A percentile compares a stretch with the other conserved stretches of the same genome.
Evolutionary conservation across 2,797 vertebrate species (phyloP).

Genomic region (Lithobates sylvaticus): DNA sequence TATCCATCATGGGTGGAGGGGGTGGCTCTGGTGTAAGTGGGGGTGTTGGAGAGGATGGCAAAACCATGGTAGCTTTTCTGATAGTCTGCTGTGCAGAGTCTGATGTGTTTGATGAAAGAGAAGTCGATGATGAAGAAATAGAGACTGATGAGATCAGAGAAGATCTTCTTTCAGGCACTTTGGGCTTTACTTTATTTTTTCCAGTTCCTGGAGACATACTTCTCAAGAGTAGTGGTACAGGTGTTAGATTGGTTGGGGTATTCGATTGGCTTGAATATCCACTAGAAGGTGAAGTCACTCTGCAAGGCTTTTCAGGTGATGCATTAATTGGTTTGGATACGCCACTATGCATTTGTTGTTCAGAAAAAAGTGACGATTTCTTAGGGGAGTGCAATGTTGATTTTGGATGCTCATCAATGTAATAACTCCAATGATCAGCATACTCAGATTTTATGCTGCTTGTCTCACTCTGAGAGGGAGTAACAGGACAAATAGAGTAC

Average conservation of each 20-base stretch:
- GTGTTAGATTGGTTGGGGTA: conserved; percentile 94
- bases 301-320: conserved; percentile 90
- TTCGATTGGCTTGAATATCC: conserved; percentile 98
- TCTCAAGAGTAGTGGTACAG: conserved; percentile 88
- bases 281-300: conserved; percentile 94
- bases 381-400: conserved; percentile 68
- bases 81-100: conserved; percentile 78
- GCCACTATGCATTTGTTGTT: conserved; percentile 70
- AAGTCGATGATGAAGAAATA: conserved; percentile 93
- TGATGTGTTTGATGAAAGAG: conserved; percentile 94
- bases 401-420: conserved; percentile 81
- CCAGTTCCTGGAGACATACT: conserved; percentile 84
- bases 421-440: conserved; percentile 92
- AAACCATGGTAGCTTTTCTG: conserved; percentile 67
- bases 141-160: conserved; percentile 94
- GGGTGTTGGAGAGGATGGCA: conserved; percentile 68
- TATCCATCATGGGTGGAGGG: conserved; percentile 32
- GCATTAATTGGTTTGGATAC: conserved; percentile 79
- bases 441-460: conserved; percentile 96
- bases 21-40: conserved; percentile 69
- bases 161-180: conserved; percentile 96
- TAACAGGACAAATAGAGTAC: conserved; percentile 88
- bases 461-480: conserved; percentile 92
- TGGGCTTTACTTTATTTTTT: conserved; percentile 86
- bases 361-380: conserved; percentile 63